Evolutionary conservation across 2,888 invertebrate genomes (phyloP), one percentile per base, ranked within the genome.

Genomic region (Chrysodeixis includens): DNA sequence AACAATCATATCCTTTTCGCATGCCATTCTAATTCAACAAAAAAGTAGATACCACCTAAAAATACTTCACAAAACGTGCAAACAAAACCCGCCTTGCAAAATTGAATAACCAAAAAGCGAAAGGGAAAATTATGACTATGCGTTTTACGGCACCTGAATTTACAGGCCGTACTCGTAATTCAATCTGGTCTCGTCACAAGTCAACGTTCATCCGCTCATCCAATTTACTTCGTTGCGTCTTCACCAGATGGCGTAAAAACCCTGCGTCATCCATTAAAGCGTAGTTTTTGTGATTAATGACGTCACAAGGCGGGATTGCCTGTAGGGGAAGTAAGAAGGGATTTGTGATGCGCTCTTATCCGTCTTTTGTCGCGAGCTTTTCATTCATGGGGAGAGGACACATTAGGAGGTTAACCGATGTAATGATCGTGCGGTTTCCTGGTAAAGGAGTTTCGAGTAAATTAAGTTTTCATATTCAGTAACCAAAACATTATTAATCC

Each of bases 201-300:
- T 58, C 32, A 22, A 18, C n/a, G 18, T 22, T 32, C 32, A 32
- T 10, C 32, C 32, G 32, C 61, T 66, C 58, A 61, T 64, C 30
- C 60, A 71, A 81, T 78, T 74, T 69, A 62, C 52, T 59, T 20
- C 20, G 46, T 35, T 53, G 20, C 55, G 52, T 66, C 55, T 56
- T 30, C 30, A 52, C 52, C 59, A 59, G 52, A 71, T 65, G 52
- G 30, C 55, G 46, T 74, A 74, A 55, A 69, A 55, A 66, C 57
- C 26, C 58, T 63, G 62, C 57, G 79, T 75, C 74, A 79, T 78
- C 79, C 79, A 78, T 83, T 81, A 82, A 68, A 80, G 72, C 66
- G 76, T 75, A 82, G 80, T 87, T 83, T 84, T 84, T 83, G 77
- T 86, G 82, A 86, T 86, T 83, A 84, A 87, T 83, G 85, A 78